A percentile compares a stretch with the other conserved stretches of the same genome.
phyloP scores from a whole-genome alignment of 2,888 invertebrate genomes.

The Campopleginae sp. region DNA sequence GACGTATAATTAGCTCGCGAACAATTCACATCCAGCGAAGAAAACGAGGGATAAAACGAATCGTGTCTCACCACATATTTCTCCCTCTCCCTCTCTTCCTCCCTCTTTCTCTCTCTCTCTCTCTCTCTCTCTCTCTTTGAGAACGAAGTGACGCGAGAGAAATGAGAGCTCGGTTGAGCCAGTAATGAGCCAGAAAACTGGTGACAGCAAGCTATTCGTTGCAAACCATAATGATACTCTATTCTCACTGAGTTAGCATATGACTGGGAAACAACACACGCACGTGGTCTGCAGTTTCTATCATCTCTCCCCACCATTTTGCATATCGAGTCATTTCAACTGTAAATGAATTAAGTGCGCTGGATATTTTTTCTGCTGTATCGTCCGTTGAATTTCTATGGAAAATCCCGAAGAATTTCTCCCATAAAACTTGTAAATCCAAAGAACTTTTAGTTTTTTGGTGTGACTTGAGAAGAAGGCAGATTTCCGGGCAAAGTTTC shows the following conservation, averaged over 20 bases:
- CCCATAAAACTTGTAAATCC: background rate
- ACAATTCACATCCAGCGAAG: background rate
- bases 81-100: slow-evolving; percentile 41
- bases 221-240: slow-evolving; percentile 61
- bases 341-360: too few species aligned
- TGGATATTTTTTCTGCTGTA: too few species aligned
- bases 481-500: background rate
- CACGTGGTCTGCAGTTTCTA: background rate
- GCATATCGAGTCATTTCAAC: background rate
- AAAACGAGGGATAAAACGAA: slow-evolving; percentile 74
- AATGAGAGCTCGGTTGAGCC: slow-evolving; percentile 70
- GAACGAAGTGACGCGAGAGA: slow-evolving; percentile 60
- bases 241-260: slow-evolving; percentile 58
- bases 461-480: background rate
- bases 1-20: background rate
- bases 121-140: slow-evolving; percentile 38
- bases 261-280: slow-evolving; percentile 38
- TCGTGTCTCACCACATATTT: slow-evolving; percentile 69
- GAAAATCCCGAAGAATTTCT: background rate
- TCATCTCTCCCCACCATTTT: background rate
- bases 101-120: slow-evolving; percentile 45
- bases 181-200: slow-evolving; percentile 84
- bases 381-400: background rate
- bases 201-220: slow-evolving; percentile 82
- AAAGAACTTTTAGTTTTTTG: background rate